Percentiles rank a stretch among this genome's conserved stretches.
Evolutionary conservation across 2,113 vertebrate species (phyloP).

Genomic region (Dromiciops gliroides): DNA sequence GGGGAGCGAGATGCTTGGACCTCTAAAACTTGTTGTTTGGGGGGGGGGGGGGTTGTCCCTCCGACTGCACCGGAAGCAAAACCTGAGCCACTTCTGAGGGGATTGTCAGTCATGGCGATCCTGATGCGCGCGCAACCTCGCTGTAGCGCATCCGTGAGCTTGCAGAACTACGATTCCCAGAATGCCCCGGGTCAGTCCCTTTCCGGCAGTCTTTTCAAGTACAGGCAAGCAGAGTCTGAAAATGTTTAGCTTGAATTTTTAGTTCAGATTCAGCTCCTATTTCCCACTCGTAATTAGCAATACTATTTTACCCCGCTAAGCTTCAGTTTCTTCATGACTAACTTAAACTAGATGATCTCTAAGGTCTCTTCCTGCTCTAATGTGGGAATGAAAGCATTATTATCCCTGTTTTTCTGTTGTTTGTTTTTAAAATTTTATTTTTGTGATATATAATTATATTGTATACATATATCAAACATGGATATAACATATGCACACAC

Average conservation of each 20-base stretch:
- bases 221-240: not conserved
- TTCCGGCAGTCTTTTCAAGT: not conserved
- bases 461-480: too few relatives aligned
- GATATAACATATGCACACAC: too few relatives aligned
- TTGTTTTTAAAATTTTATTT: too few relatives aligned
- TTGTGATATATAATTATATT: too few relatives aligned
- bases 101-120: not conserved
- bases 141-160: not conserved
- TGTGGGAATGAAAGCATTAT: not conserved
- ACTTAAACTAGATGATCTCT: not conserved
- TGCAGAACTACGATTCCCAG: not conserved
- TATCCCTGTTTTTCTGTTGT: too few relatives aligned
- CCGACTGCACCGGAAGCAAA: not conserved
- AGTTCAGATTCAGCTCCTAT: not conserved
- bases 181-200: not conserved
- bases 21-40: not conserved
- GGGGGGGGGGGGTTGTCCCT: too few relatives aligned
- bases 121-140: not conserved
- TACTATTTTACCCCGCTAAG: not conserved
- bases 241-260: not conserved
- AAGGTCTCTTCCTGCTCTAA: not conserved
- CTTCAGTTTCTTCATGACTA: not conserved
- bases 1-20: not conserved
- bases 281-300: not conserved
- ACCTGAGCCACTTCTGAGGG: not conserved